A percentile compares a stretch with the other conserved stretches of the same genome.
phyloP scores from a whole-genome alignment of 2,888 invertebrate species.

The Chrysodeixis includens region DNA sequence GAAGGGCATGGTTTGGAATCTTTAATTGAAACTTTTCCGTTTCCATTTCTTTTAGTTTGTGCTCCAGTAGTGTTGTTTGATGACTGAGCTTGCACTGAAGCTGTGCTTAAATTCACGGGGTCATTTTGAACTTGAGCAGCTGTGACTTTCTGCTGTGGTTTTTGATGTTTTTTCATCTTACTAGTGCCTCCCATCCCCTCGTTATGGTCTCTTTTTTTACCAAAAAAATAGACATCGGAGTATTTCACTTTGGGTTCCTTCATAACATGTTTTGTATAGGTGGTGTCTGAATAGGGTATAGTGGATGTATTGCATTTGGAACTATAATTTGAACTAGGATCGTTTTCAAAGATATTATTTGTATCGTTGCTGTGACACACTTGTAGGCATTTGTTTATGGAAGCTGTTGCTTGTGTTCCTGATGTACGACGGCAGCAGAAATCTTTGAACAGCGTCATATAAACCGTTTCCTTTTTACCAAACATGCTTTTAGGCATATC shows the following conservation, averaged over 20 bases:
- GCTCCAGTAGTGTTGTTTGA: conserved; percentile 46
- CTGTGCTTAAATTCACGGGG: conserved; percentile 18
- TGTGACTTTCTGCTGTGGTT: conserved; percentile 5
- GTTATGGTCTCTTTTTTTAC: conserved; percentile 61
- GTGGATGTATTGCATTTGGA: conserved; percentile 61
- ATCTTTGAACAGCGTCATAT: conserved; percentile 75
- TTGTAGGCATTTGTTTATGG: conserved; percentile 84
- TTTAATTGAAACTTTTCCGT: conserved; percentile 72
- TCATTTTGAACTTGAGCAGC: conserved; percentile 42
- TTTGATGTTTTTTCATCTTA: conserved; percentile 10
- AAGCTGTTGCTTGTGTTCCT: conserved; percentile 83
- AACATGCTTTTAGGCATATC: conserved; percentile 49
- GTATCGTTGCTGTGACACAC: conserved; percentile 52
- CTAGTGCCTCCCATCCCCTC: conserved; percentile 75
- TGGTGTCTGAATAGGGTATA: conserved; percentile 39
- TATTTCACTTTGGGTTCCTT: conserved; percentile 50
- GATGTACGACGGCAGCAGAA: conserved; percentile 62
- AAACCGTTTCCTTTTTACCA: conserved; percentile 74
- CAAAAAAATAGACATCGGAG: conserved; percentile 78
- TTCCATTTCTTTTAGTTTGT: conserved; percentile 65
- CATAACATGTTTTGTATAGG: conserved; percentile 35
- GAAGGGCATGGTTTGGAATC: conserved; percentile 70
- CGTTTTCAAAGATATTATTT: conserved; percentile 9
- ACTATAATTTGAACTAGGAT: conserved; percentile 52
- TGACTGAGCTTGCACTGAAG: conserved; percentile 52